Base-by-base conservation (phyloP, 2,888 invertebrate species). In the Cantharis rufa region DNA sequence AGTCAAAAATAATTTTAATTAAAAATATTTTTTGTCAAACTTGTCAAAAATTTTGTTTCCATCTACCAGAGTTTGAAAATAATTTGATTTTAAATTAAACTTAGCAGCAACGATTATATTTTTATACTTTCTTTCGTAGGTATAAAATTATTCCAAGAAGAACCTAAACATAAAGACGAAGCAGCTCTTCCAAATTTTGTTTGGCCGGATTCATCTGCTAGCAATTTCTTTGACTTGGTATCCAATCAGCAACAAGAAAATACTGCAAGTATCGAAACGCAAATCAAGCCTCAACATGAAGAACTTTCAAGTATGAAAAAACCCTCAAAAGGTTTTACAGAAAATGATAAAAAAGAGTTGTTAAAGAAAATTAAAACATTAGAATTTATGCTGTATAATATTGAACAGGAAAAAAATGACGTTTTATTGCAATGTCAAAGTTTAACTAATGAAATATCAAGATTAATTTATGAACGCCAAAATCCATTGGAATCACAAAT, bases 321-420 rank as follows among this genome's bases (percentile, higher is more conserved):
- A 3, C 10, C 21, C n/a, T 11, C 11, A 0, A 16, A 63, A 63
- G 63, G 18, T 15, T 18, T 24, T 10, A 66, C 64, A 5, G 77
- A 82, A 77, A 83, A 84, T 71, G 83, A 82, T 1, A 87, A 87
- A 71, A 84, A 84, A 69, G 83, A 85, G 24, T 79, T 89, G 4
- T 80, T 85, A 15, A 83, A 85, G 2, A 88, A 88, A 83, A 83
- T 89, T 3, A 86, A 86, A 79, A 85, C 86, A 2, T 78, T 90
- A 15, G 87, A 89, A 77, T 86, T 87, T 32, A 86, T 89, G 76
- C 83, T 90, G 62, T 88, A 87, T 66, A 86, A 86, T 75, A 82
- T 85, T 3, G 88, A 89, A 79, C 85, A 86, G 81, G 88, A 88
- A 81, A 88, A 88, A 73, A 86, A 88, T 27, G 85, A 86, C 69